phyloP scores from a whole-genome alignment of 2,797 vertebrate species.

The Rachycentron canadum region DNA sequence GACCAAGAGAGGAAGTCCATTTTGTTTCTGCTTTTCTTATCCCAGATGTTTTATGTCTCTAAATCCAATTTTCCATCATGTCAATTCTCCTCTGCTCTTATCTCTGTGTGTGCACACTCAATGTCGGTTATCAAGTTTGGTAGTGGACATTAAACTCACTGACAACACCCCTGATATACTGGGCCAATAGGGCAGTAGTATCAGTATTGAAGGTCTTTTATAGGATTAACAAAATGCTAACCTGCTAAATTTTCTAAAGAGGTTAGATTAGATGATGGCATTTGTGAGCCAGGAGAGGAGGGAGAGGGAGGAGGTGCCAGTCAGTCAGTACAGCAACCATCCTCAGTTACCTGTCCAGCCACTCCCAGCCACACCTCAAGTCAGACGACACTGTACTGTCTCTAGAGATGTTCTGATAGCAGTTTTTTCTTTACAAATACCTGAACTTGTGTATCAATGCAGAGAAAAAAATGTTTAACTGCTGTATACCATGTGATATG shows the following conservation, averaged over 20 bases:
- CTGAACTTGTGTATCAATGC: too few relatives aligned
- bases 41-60: slow-evolving; percentile 29
- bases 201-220: slow-evolving; percentile 1
- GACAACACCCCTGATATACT: slow-evolving; percentile 37
- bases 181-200: slow-evolving; percentile 15
- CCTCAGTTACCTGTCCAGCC: slow-evolving; percentile 68
- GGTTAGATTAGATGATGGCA: slow-evolving; percentile 19
- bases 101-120: slow-evolving; percentile 45
- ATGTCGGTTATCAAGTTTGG: slow-evolving; percentile 39
- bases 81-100: slow-evolving; percentile 19
- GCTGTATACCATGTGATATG: too few relatives aligned
- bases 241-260: slow-evolving; percentile 3
- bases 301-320: slow-evolving; percentile 72
- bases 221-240: slow-evolving; percentile 5
- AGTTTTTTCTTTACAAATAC: too few relatives aligned
- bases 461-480: too few relatives aligned
- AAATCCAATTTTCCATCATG: slow-evolving; percentile 36
- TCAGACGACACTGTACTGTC: slow-evolving; percentile 6
- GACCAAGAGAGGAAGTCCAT: slow-evolving; percentile 5
- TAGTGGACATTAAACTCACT: slow-evolving; percentile 34
- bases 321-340: slow-evolving; percentile 65
- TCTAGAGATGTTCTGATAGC: neutral
- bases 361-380: slow-evolving; percentile 62
- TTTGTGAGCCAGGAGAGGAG: slow-evolving; percentile 73
- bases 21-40: slow-evolving; percentile 20